These are phyloP conservation scores for Poeciliopsis gracilis DNA, from an alignment of 2,797 vertebrate genomes.

Conservation along the genomic window DNA sequence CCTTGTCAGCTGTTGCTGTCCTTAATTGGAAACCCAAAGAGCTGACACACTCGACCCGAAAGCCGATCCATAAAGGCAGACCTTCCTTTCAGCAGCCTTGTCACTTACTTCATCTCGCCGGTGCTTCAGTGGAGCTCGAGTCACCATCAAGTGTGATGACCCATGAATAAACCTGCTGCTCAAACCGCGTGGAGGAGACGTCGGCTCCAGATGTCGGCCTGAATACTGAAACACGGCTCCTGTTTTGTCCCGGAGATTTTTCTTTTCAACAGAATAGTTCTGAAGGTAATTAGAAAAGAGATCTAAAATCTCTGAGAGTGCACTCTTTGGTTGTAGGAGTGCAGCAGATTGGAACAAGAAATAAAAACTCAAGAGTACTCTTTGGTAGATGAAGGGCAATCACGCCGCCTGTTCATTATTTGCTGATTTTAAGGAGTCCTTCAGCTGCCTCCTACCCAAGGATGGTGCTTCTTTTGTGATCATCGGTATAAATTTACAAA, in stretches of 20 bases:
- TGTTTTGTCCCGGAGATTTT: constrained; percentile 5
- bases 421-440: constrained; percentile 1
- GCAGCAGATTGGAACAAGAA: constrained; percentile 23
- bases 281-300: constrained; percentile 12
- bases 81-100: constrained; percentile 5
- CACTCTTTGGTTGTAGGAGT: constrained; percentile 16
- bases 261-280: neutral
- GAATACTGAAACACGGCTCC: constrained; percentile 12
- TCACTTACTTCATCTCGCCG: constrained; percentile 10
- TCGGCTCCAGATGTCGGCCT: constrained; percentile 9
- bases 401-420: neutral
- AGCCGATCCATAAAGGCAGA: constrained; percentile 3
- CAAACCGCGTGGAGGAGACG: neutral
- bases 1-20: constrained; percentile 11
- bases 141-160: constrained; percentile 16
- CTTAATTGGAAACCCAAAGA: constrained; percentile 46
- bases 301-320: constrained; percentile 21
- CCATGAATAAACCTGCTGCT: constrained; percentile 30
- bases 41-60: constrained; percentile 25
- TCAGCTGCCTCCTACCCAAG: neutral
- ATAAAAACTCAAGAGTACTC: constrained; percentile 3
- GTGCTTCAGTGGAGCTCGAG: constrained; percentile 10
- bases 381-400: neutral
- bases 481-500: too few relatives aligned
- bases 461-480: neutral